Conservation (phyloP, 2,888 invertebrate genomes). For the Acanthoscelides obtectus region DNA sequence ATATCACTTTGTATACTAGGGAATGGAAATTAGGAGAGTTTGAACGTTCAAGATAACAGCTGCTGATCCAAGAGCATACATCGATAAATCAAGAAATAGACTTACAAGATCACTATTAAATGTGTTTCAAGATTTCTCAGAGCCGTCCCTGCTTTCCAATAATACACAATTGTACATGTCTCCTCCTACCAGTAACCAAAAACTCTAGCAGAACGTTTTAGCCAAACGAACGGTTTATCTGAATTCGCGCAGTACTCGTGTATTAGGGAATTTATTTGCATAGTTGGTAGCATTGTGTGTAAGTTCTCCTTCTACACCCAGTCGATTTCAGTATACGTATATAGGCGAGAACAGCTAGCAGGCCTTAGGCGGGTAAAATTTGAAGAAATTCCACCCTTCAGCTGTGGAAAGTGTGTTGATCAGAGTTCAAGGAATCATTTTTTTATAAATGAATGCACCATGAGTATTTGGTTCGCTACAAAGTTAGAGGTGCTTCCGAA, state of each 20-base stretch:
- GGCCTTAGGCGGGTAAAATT: background rate
- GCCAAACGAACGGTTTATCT: background rate
- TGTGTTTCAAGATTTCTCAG: background rate
- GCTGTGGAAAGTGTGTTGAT: too few species aligned
- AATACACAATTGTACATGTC: background rate
- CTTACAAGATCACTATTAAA: too few species aligned
- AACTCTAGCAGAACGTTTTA: background rate
- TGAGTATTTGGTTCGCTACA: too few species aligned
- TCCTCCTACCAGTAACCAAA: background rate
- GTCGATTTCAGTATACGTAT: conserved; percentile 21
- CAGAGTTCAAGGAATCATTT: too few species aligned
- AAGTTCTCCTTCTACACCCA: conserved; percentile 14
- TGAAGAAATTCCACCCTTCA: background rate
- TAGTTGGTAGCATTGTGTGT: conserved; percentile 22
- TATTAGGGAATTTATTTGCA: conserved; percentile 31
- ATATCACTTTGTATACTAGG: too few species aligned
- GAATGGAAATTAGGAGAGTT: too few species aligned
- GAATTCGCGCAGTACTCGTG: conserved; percentile 4
- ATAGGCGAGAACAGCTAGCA: conserved; percentile 2
- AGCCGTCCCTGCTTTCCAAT: background rate
- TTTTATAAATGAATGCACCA: too few species aligned
- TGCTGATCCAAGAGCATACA: too few species aligned
- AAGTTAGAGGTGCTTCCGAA: too few species aligned
- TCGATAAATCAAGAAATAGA: too few species aligned
- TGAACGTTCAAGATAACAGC: too few species aligned